These are phyloP conservation scores for Alligator mississippiensis DNA, from an alignment of 2,113 vertebrate genomes.

Conservation along the genomic window DNA sequence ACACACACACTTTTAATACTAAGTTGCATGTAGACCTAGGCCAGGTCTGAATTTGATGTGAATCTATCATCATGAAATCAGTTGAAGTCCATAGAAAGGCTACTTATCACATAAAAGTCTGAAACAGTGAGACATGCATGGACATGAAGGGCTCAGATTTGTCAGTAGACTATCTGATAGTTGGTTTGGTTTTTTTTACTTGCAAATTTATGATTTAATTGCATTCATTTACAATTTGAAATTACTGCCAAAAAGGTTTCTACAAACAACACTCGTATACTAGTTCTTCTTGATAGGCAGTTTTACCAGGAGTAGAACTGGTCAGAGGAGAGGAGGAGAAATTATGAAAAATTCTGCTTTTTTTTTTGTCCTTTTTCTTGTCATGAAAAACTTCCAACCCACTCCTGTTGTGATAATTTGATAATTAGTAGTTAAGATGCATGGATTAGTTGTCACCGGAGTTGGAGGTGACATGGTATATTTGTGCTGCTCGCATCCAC, in stretches of 20 bases:
- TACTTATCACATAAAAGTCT: not conserved
- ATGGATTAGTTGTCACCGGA: not conserved
- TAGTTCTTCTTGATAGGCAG: not conserved
- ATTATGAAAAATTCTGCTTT: not conserved
- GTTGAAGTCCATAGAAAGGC: not conserved
- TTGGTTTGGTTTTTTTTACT: not conserved
- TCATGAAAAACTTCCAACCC: not conserved
- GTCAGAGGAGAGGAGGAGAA: not conserved
- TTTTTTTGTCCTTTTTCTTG: not conserved
- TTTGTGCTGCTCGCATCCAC: not conserved
- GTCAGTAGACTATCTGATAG: not conserved
- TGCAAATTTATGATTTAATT: not conserved
- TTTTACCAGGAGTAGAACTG: not conserved
- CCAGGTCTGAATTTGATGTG: not conserved
- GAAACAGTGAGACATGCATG: not conserved
- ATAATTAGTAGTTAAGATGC: not conserved
- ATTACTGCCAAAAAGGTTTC: not conserved
- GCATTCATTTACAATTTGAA: not conserved
- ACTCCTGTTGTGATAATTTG: not conserved
- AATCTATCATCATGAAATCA: not conserved
- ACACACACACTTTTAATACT: too few relatives aligned
- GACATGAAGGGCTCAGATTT: not conserved
- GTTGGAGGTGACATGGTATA: rapidly evolving
- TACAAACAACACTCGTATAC: not conserved
- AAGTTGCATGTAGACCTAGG: too few relatives aligned